Base-by-base conservation (phyloP, 2,888 invertebrate genomes). In the Hylaea fasciaria region DNA sequence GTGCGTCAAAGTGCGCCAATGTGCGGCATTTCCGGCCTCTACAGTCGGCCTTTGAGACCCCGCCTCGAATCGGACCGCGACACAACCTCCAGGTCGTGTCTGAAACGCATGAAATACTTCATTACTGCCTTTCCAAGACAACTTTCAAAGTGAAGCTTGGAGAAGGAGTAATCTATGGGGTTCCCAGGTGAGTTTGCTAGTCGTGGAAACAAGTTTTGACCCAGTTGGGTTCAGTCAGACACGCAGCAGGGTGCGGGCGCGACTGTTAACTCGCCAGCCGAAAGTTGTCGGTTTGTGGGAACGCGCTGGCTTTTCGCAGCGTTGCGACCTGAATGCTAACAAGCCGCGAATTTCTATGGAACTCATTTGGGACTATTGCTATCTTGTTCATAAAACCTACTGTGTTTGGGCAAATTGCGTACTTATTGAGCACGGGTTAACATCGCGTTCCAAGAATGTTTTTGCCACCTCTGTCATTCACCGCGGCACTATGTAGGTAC, bases 1-100 rank as follows among this genome's bases (percentile, higher is more conserved):
- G 72, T 68, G 72, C 64, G 68, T 69, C 69, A 70, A 63, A 12
- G 43, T 68, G 72, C 72, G 71, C 65, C 54, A 66, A 66, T 74
- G 72, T 59, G 8, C 47, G 81, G 81, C 40, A 82, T 76, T 65
- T 81, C 81, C 81, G 81, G 72, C 69, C 55, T 37, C 62, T 59
- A 56, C 50, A 48, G 16, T 14, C 58, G 39, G 12, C 62, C 48
- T 60, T 53, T 53, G 40, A 43, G 58, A 48, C 56, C 44, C 57
- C 47, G 45, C 50, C 7, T 40, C 14, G 12, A n/a, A 41, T 16
- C 13, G 16, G 11, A 39, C 45, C 45, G 13, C 45, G 45, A 32
- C 7, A 45, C 45, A 32, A 13, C n/a, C 22, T 28, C 13, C 13
- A 13, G n/a, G 0, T 35, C 52, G 52, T 13, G 16, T 43, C 22